Conservation (phyloP, 2,113 vertebrate genomes). For the Xenotilapia flavipinnis region DNA sequence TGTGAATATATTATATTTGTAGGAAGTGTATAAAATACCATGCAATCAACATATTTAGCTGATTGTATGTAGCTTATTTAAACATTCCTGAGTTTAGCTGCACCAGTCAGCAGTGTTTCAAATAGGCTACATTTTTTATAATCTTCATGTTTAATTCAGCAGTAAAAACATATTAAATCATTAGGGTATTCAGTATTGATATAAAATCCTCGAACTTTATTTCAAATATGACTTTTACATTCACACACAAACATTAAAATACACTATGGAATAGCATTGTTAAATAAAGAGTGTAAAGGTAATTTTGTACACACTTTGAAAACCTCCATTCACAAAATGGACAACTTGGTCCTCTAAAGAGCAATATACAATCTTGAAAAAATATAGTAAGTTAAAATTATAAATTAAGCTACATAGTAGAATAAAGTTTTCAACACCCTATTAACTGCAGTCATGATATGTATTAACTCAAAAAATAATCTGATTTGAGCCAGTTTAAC, state of each 20-base stretch:
- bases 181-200: background rate
- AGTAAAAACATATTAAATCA: background rate
- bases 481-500: background rate
- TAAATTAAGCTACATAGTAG: background rate
- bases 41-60: background rate
- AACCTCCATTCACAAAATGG: background rate
- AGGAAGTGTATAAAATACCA: background rate
- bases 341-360: background rate
- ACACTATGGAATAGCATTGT: background rate
- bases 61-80: background rate
- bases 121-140: background rate
- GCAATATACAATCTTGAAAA: background rate
- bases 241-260: background rate
- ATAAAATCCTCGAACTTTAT: background rate
- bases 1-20: background rate
- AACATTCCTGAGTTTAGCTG: background rate
- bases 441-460: background rate
- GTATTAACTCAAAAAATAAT: background rate
- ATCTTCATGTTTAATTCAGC: background rate
- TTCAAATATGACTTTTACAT: background rate
- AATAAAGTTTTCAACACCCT: background rate
- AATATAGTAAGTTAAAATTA: background rate
- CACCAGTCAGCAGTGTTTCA: background rate
- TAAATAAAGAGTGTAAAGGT: background rate
- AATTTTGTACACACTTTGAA: background rate